Evolutionary conservation across 2,888 invertebrate genomes (phyloP), one percentile per base, ranked within the genome.

Genomic region (Acleris holmiana): DNA sequence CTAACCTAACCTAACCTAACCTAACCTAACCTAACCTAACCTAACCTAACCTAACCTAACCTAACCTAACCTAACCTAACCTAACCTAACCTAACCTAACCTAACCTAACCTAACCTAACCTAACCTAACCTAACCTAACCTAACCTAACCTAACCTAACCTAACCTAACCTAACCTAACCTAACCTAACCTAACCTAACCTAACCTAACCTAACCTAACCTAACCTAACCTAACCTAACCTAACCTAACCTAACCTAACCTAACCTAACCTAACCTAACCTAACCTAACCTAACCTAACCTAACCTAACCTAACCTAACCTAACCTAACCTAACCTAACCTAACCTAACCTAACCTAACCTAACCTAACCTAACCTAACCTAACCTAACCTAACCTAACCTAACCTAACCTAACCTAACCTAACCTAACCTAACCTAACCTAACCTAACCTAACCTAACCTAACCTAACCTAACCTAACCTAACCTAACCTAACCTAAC

Each of bases 341-440:
- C 61, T 54, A 61, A 61, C 61, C 61, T 54, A 61, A 61, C 61
- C 61, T 54, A 61, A 61, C 61, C 61, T 54, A 61, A 61, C 61
- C 61, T 54, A 61, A 61, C 48, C 48, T 48, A 48, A 48, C 48
- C 48, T 48, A 48, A 48, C 48, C 48, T 48, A 48, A 48, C 48
- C 48, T 48, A 48, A 48, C 48, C 48, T 48, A 48, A 48, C 48
- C 48, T 48, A 48, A 48, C 48, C 48, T 48, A 48, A 48, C 48
- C 48, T 48, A 48, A 48, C 48, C 48, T 48, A 48, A 48, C 48
- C 48, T 48, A 48, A 48, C 48, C 48, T 48, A 48, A 48, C 48
- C 51, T 54, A 51, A 51, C 51, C 51, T 51, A 51, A 51, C 51
- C 51, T 51, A 51, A 51, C 51, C 51, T 51, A 51, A 51, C 51